Conservation (phyloP, 2,113 vertebrate species). For the Carettochelys insculpta region DNA sequence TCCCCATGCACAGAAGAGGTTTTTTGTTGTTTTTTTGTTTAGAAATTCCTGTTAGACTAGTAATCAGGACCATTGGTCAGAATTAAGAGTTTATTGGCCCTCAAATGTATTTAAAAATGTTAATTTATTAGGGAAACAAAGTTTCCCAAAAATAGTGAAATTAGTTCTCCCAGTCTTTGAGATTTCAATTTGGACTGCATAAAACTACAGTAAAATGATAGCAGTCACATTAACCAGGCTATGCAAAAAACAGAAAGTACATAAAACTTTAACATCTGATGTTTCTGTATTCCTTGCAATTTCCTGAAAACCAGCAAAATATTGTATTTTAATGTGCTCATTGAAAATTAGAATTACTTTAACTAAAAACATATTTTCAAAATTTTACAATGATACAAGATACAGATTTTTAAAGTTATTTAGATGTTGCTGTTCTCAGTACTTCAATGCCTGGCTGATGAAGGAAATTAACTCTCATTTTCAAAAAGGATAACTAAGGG, state of each 20-base stretch:
- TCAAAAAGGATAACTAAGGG: background rate
- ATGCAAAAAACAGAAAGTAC: rapidly evolving
- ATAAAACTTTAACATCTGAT: background rate
- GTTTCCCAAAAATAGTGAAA: background rate
- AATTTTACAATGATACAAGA: background rate
- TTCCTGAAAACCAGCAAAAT: background rate
- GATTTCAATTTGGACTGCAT: background rate
- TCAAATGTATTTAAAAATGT: background rate
- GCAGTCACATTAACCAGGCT: background rate
- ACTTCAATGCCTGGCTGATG: background rate
- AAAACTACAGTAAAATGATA: background rate
- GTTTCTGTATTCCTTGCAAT: rapidly evolving
- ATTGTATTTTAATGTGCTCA: background rate
- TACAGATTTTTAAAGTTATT: background rate
- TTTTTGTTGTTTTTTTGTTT: background rate
- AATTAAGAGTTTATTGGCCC: background rate
- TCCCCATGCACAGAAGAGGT: background rate
- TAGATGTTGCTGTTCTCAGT: background rate
- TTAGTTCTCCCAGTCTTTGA: background rate
- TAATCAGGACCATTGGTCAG: rapidly evolving
- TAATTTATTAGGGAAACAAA: background rate
- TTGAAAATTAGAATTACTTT: background rate
- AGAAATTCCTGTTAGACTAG: background rate
- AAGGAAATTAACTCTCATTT: background rate
- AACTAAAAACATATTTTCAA: background rate